A percentile compares a stretch with the other conserved stretches of the same genome.
Conservation (phyloP, 1,140 invertebrate species). For the Lysiphlebus fabarum region DNA sequence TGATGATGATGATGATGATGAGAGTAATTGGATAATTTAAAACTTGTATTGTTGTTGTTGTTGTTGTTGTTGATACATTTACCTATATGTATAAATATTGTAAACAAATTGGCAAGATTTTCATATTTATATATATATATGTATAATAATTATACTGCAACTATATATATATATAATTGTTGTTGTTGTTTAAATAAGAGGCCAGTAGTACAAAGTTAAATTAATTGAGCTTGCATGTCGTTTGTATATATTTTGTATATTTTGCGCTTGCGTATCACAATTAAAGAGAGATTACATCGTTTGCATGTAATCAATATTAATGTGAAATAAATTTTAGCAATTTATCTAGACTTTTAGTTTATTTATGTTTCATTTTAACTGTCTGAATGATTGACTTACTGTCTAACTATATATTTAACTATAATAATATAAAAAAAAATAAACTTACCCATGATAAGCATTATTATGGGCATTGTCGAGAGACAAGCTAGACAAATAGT, state of each 20-base stretch:
- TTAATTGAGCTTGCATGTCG: constrained; percentile 33
- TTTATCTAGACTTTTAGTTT: neutral
- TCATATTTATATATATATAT: too few relatives aligned
- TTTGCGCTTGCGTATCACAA: constrained; percentile 31
- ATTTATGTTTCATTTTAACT: neutral
- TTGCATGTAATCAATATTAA: neutral
- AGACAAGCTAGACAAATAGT: constrained; percentile 65
- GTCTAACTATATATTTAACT: neutral
- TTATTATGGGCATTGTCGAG: constrained; percentile 65
- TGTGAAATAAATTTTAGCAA: neutral
- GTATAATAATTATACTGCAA: too few relatives aligned
- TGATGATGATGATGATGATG: too few relatives aligned
- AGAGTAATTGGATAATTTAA: too few relatives aligned
- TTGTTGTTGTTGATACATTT: too few relatives aligned
- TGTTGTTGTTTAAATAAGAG: constrained; percentile 8
- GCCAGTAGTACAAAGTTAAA: constrained; percentile 25
- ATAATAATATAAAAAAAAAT: constrained; percentile 8
- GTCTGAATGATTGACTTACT: neutral
- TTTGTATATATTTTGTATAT: neutral
- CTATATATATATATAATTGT: neutral
- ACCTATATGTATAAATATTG: too few relatives aligned
- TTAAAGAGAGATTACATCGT: neutral
- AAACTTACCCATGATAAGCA: constrained; percentile 72
- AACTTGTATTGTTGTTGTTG: neutral
- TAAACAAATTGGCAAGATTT: too few relatives aligned